These are phyloP conservation scores for Chiloscyllium punctatum DNA, from an alignment of 2,797 vertebrate species.

Conservation along the genomic window DNA sequence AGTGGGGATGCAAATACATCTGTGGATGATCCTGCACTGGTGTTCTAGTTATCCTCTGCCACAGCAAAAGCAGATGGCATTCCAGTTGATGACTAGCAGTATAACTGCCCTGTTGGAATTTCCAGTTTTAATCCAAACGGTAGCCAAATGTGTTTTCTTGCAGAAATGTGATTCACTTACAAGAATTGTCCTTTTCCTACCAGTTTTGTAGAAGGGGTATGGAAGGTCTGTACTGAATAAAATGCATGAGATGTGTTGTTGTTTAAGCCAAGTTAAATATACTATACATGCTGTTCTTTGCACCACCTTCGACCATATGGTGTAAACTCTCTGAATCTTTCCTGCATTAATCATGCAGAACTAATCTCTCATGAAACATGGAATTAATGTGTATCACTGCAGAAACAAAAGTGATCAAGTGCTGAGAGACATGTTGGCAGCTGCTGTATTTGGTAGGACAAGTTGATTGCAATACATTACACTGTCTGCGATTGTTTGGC, in stretches of 20 bases:
- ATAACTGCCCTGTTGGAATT: not conserved
- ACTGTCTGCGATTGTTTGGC: not conserved
- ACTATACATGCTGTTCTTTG: not conserved
- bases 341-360: constrained; percentile 10
- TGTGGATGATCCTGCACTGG: not conserved
- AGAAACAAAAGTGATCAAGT: not conserved
- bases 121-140: not conserved
- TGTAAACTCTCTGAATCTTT: constrained; percentile 1
- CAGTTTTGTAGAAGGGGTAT: not conserved
- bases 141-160: not conserved
- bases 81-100: not conserved
- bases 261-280: constrained; percentile 6
- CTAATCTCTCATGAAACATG: not conserved
- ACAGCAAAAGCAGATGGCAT: not conserved
- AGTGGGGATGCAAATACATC: not conserved
- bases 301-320: constrained; percentile 12
- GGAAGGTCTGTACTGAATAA: not conserved
- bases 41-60: not conserved
- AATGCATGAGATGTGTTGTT: not conserved
- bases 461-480: not conserved
- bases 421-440: not conserved
- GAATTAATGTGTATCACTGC: not conserved
- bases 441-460: not conserved
- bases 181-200: not conserved
- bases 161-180: not conserved